Evolutionary conservation across 1,140 invertebrate genomes (phyloP), one percentile per base, ranked within the genome.

Genomic region (Diorhabda elongata): DNA sequence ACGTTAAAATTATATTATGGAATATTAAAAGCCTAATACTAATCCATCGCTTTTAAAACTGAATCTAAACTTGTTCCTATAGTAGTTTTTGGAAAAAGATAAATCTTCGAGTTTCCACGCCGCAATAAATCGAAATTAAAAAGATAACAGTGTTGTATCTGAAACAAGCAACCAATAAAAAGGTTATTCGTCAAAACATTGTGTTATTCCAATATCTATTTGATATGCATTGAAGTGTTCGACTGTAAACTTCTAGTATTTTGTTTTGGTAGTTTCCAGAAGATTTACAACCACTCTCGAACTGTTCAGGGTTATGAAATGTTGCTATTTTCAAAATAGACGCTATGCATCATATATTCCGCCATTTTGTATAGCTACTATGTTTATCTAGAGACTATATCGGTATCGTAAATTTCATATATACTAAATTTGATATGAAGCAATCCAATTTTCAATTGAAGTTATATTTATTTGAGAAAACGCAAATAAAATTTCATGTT

Each of bases 141-240:
- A 52, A 52, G 47, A 52, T 52, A 8, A 52, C 47, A n/a, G 47
- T 52, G n/a, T 52, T 52, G 2, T 52, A 52, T 6, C 47, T 52
- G 6, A 6, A 52, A 52, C n/a, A 52, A 4, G 2, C 47, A 52
- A 52, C n/a, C 47, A 6, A 52, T 52, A 52, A 52, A 52, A 52
- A 52, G 47, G 47, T 52, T 52, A 52, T 52, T n/a, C 47, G 47
- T 52, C 47, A 52, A 8, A n/a, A n/a, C 47, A 52, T 52, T 52
- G 6, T 52, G 47, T 52, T 57, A 47, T 57, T 26, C 52, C 63
- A 57, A 42, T 57, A 64, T 11, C 63, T 64, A 64, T 44, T 64
- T 64, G 63, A 64, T 64, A 64, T 64, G 63, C 63, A 64, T 64
- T 64, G 63, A 64, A 64, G 63, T 56, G 44, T 64, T 57, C 63